Base-by-base conservation (phyloP, 2,888 invertebrate species). In the Rhingia rostrata region DNA sequence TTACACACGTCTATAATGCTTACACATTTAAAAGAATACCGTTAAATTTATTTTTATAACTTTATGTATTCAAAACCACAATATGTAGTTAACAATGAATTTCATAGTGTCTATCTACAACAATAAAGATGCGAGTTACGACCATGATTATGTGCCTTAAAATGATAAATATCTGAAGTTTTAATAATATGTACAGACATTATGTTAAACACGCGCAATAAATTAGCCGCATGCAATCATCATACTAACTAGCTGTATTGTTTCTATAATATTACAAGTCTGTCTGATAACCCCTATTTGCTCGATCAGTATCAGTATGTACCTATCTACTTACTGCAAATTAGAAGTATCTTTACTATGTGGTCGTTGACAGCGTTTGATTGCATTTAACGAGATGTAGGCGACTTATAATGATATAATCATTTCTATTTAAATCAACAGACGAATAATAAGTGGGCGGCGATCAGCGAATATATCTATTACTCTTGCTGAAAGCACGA, bases 361-460 rank as follows among this genome's bases (percentile, higher is more conserved):
- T 56, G 39, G 56, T 56, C 56, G 56, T 58, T 58, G 41, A 58
- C 58, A 41, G 58, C 30, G 41, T 41, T 14, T 41, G 32, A 41
- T 58, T 41, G 58, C 41, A 58, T 58, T 53, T 33, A 32, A 30
- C 7, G 10, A 22, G 22, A 30, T 58, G 58, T 58, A 58, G 58
- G 58, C 41, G 58, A 41, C n/a, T 53, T 14, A 32, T 30, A 32
- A 41, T 58, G 58, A 58, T 58, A 58, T 58, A 58, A 58, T 58
- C 58, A 58, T 58, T 58, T 58, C 58, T 58, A 58, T 58, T 58
- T 58, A 58, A 41, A 58, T 41, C n/a, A 54, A 54, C 35, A 35
- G 47, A 47, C 47, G 47, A 47, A 47, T 47, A 22, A 49, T 49
- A 32, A 49, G 49, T 49, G 49, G 49, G 49, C 7, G 49, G 49